A percentile compares a stretch with the other conserved stretches of the same genome.
These are phyloP conservation scores for Hetaerina titia DNA, from an alignment of 2,888 invertebrate species.

Conservation along the genomic window DNA sequence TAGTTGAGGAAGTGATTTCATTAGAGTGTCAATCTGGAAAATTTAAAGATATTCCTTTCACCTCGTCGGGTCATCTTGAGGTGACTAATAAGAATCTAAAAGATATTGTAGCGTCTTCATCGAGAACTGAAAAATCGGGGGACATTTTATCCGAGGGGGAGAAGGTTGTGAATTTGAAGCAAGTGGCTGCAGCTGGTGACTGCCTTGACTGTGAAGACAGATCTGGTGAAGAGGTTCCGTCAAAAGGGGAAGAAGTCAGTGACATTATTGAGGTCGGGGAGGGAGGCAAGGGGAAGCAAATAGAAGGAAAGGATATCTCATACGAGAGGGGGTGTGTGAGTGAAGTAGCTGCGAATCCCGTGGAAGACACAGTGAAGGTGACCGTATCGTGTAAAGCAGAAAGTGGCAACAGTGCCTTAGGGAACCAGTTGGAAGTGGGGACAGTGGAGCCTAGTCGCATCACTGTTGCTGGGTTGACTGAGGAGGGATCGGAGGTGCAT, in stretches of 20 bases:
- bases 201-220: not conserved
- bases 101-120: not conserved
- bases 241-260: not conserved
- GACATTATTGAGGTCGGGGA: not conserved
- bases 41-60: not conserved
- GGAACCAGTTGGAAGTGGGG: slow-evolving; percentile 21
- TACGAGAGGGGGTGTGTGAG: not conserved
- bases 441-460: not conserved
- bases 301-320: not conserved
- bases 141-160: not conserved
- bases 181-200: not conserved
- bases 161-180: not conserved
- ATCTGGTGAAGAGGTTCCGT: not conserved
- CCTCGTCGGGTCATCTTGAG: not conserved
- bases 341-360: not conserved
- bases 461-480: slow-evolving; percentile 68
- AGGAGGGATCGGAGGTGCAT: slow-evolving; percentile 75
- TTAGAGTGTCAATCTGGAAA: not conserved
- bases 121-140: not conserved
- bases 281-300: not conserved
- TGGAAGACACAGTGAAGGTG: not conserved
- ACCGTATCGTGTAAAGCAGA: no score
- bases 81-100: not conserved
- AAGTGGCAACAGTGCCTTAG: not conserved
- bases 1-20: not conserved